Base-by-base conservation (phyloP, 2,113 vertebrate genomes). In the Tinamus guttatus region DNA sequence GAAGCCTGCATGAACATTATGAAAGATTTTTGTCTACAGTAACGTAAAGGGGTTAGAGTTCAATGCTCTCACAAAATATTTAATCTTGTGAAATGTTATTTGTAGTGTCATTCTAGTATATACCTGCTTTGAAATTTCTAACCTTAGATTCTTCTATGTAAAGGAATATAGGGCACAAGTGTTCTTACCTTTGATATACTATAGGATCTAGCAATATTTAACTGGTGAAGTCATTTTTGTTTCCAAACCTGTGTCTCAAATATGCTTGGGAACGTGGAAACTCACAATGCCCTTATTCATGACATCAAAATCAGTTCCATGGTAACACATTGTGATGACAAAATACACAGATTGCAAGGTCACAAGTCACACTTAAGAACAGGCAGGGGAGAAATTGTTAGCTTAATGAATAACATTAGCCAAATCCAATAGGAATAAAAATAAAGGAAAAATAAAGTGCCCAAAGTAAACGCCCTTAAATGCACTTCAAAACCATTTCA, bases 211-310 rank as follows among this genome's bases (percentile, higher is more conserved):
- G 93, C 93, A 98, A 98, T 97, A 95, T 98, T 98, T 98, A 98
- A 98, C 97, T 22, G 94, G 85, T 97, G 97, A 97, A 98, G 95
- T 98, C 95, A 97, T 96, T 96, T 97, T 93, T 96, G 96, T 96
- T 96, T 97, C 95, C 93, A 96, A 97, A 97, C 93, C 95, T 96
- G 84, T 87, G 97, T 96, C 93, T 94, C 95, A 96, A 95, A 95
- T 94, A 97, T 90, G 94, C 97, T 97, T 97, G 95, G 97, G 97
- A 98, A 97, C 71, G 89, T 94, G 93, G 96, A 95, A 95, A 85
- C 95, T 96, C 94, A 97, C 97, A 98, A 98, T 97, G 95, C 97
- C 94, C 96, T 97, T 96, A 98, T 98, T 98, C 97, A 97, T 97
- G 96, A 97, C 97, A 97, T 97, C 96, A 97, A 96, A 95, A 95